Conservation (phyloP, 2,113 vertebrate species). For the Oreochromis spilurus region DNA sequence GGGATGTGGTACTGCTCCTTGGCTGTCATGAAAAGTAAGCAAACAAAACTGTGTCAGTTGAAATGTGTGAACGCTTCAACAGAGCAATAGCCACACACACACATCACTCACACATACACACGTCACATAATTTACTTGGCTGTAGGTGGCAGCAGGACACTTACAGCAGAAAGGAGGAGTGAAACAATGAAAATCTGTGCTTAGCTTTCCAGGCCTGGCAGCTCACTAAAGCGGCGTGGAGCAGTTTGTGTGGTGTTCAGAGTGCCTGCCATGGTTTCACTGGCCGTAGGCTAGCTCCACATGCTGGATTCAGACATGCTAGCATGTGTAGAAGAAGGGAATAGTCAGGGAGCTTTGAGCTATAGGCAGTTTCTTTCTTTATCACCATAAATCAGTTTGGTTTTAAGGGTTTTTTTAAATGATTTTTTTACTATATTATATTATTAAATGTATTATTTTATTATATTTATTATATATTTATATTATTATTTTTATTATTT, state of each 20-base stretch:
- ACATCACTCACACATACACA: not conserved
- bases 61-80: not conserved
- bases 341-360: not conserved
- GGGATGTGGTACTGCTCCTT: slow-evolving; percentile 71
- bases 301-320: not conserved
- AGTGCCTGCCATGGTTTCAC: not conserved
- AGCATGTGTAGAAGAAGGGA: not conserved
- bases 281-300: not conserved
- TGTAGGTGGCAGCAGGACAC: not conserved
- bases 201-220: not conserved
- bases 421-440: too few relatives aligned
- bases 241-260: not conserved
- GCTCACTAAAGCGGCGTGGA: not conserved
- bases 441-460: too few relatives aligned
- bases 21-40: slow-evolving; percentile 56
- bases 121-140: not conserved
- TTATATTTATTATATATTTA: too few relatives aligned
- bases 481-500: too few relatives aligned
- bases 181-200: not conserved
- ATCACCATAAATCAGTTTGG: not conserved
- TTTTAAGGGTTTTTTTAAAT: not conserved
- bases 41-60: slow-evolving; percentile 2
- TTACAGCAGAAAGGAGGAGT: not conserved
- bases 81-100: not conserved
- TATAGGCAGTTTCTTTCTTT: not conserved